Evolutionary conservation across 2,888 invertebrate species (phyloP).

Genomic region (Luffia ferchaultella): DNA sequence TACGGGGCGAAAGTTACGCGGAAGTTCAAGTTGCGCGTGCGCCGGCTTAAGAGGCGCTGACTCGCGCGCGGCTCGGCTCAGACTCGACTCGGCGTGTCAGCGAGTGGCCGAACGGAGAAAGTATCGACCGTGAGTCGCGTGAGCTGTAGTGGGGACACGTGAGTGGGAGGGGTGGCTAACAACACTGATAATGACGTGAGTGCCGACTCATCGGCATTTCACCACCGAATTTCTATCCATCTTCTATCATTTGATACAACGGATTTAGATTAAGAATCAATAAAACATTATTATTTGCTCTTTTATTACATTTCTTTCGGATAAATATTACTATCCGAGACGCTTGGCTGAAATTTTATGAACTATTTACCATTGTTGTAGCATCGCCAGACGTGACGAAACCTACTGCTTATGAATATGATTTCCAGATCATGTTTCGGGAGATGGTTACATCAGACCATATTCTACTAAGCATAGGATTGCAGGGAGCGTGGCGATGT

Average conservation of each 20-base stretch:
- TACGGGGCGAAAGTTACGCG: conserved; percentile 55
- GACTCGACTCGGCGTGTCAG: conserved; percentile 43
- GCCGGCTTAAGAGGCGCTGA: conserved; percentile 37
- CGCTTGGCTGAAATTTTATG: no score
- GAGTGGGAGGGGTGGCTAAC: conserved; percentile 39
- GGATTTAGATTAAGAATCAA: no score
- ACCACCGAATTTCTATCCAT: not conserved
- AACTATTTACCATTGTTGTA: no score
- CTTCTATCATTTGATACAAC: conserved; percentile 8
- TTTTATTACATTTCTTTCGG: no score
- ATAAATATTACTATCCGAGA: no score
- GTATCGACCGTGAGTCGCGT: conserved; percentile 57
- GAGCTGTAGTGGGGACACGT: conserved; percentile 35
- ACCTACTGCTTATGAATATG: no score
- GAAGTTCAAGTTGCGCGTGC: conserved; percentile 30
- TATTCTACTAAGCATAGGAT: no score
- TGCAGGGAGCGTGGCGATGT: no score
- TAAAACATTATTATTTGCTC: no score
- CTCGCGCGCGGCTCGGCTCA: conserved; percentile 47
- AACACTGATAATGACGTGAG: not conserved
- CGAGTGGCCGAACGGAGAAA: conserved; percentile 64
- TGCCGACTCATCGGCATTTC: not conserved
- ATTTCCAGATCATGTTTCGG: no score
- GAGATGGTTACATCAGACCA: no score
- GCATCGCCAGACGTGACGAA: no score